These are phyloP conservation scores for Solenopsis fugax DNA, from an alignment of 1,140 invertebrate genomes.

Conservation along the genomic window DNA sequence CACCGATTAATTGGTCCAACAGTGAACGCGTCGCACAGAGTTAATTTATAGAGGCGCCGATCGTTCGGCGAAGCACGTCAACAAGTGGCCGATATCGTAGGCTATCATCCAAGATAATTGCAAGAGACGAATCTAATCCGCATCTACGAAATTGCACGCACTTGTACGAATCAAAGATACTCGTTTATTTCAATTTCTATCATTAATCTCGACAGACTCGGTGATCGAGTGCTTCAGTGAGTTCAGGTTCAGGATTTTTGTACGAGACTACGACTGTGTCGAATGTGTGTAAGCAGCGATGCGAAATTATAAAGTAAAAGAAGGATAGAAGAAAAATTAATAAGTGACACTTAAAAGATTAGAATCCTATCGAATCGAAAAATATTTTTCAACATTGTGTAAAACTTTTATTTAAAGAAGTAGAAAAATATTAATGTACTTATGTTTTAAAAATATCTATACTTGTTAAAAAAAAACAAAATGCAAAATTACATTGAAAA, in stretches of 20 bases:
- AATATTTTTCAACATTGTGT: too few species aligned
- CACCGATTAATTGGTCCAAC: constrained; percentile 71
- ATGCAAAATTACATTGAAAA: too few species aligned
- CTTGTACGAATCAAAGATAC: background rate
- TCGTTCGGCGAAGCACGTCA: constrained; percentile 63
- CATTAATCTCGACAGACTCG: background rate
- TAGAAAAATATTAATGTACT: too few species aligned
- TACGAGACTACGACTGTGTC: background rate
- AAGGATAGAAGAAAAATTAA: constrained; percentile 1
- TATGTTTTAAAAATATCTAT: too few species aligned
- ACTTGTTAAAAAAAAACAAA: too few species aligned
- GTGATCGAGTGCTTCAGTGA: background rate
- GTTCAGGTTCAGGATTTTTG: background rate
- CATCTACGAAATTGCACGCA: background rate
- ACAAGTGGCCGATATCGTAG: constrained; percentile 73
- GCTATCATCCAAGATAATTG: constrained; percentile 35
- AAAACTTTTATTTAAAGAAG: too few species aligned
- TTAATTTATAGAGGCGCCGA: constrained; percentile 73
- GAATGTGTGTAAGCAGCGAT: background rate
- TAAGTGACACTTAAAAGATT: background rate
- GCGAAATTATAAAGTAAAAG: background rate
- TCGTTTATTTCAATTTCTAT: background rate
- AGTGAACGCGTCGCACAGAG: constrained; percentile 24
- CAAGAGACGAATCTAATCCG: background rate
- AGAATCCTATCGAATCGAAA: too few species aligned